These are phyloP conservation scores for Palaemon carinicauda DNA, from an alignment of 1,140 invertebrate species.

Conservation along the genomic window DNA sequence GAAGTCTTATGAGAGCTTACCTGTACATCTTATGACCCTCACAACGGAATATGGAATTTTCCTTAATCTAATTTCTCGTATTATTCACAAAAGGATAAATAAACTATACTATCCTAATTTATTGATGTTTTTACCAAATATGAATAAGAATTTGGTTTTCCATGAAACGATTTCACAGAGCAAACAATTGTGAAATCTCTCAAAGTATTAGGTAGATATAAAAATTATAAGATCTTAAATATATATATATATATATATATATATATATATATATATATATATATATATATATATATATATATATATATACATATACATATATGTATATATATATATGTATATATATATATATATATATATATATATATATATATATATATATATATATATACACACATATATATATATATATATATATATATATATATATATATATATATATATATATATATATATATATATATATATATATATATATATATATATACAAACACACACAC, in stretches of 20 bases:
- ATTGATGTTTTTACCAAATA: no score
- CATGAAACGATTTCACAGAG: no score
- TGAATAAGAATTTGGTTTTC: no score
- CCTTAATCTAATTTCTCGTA: no score
- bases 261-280: conserved; percentile 19
- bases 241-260: not conserved
- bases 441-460: conserved; percentile 19
- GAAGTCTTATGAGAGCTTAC: no score
- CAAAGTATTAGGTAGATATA: no score
- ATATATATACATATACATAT: conserved; percentile 13
- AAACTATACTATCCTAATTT: no score
- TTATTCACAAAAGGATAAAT: no score
- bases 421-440: conserved; percentile 13
- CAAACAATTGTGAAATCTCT: no score
- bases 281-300: conserved; percentile 19
- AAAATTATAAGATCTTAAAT: no score
- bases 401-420: conserved; percentile 19
- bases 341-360: conserved; percentile 19
- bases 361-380: conserved; percentile 19
- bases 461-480: conserved; percentile 19
- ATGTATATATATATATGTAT: conserved; percentile 9
- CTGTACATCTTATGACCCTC: no score
- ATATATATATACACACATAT: conserved; percentile 10
- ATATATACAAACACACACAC: not conserved
- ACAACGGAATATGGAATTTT: no score